phyloP scores from a whole-genome alignment of 2,113 vertebrate genomes.

The Anguilla rostrata region DNA sequence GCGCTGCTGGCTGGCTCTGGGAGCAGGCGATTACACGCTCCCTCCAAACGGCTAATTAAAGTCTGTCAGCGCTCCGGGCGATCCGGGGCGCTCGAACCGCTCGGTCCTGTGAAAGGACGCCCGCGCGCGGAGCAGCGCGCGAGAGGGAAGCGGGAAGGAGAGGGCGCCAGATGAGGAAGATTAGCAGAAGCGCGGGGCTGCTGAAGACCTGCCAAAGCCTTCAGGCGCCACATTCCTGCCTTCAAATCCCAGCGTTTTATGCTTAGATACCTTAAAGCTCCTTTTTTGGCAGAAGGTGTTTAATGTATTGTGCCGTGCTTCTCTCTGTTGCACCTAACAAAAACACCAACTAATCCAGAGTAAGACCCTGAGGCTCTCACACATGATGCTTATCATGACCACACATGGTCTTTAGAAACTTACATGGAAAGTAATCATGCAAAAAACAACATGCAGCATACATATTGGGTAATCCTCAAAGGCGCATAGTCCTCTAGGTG shows the following conservation, averaged over 20 bases:
- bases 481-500: not conserved
- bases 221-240: conserved; percentile 1
- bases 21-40: conserved; percentile 1
- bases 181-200: not conserved
- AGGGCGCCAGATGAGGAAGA: not conserved
- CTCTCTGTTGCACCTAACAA: not conserved
- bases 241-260: not conserved
- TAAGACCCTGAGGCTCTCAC: no score
- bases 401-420: no score
- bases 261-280: not conserved
- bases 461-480: not conserved
- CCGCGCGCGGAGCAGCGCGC: not conserved
- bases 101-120: not conserved
- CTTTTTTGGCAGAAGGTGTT: not conserved
- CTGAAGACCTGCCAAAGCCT: not conserved
- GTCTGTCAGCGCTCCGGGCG: not conserved
- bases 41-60: conserved; percentile 25
- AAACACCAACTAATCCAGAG: not conserved
- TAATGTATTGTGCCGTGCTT: not conserved
- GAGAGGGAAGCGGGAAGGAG: not conserved
- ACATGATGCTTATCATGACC: no score
- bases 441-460: not conserved
- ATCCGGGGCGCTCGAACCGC: not conserved
- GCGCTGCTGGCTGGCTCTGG: not conserved
- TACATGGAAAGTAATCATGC: not conserved